A percentile compares a stretch with the other conserved stretches of the same genome.
These are phyloP conservation scores for Cololabis saira DNA, from an alignment of 2,113 vertebrate species.

Conservation along the genomic window DNA sequence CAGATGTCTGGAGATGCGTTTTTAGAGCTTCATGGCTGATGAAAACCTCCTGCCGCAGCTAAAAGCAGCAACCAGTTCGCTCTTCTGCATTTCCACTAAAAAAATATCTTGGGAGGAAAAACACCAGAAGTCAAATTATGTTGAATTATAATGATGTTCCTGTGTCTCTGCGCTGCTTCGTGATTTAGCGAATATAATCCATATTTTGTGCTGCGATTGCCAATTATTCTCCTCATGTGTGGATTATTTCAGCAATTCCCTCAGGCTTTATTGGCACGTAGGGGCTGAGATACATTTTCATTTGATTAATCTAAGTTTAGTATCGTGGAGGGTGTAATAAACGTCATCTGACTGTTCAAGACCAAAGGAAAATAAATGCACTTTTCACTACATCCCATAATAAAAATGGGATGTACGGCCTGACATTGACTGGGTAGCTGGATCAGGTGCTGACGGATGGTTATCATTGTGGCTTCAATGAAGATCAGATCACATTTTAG, in stretches of 20 bases:
- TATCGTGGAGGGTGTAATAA: constrained; percentile 37
- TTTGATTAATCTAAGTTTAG: constrained; percentile 52
- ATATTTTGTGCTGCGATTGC: constrained; percentile 25
- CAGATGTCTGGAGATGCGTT: not conserved
- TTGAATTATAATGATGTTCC: constrained; percentile 11
- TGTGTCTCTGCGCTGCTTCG: constrained; percentile 5
- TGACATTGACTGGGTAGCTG: too few relatives aligned
- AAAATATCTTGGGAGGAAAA: not conserved
- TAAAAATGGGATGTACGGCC: too few relatives aligned
- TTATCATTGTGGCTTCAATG: too few relatives aligned
- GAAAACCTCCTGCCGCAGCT: not conserved
- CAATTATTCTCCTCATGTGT: constrained; percentile 49
- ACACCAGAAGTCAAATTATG: constrained; percentile 1
- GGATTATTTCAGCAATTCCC: constrained; percentile 27
- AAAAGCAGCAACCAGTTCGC: not conserved
- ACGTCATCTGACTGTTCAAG: not conserved
- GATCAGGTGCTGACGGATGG: too few relatives aligned
- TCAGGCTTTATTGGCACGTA: constrained; percentile 32
- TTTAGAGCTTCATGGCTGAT: constrained; percentile 2
- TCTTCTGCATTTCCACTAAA: not conserved
- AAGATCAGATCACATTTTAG: too few relatives aligned
- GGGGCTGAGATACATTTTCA: constrained; percentile 32
- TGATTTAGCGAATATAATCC: constrained; percentile 41
- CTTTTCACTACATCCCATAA: too few relatives aligned
- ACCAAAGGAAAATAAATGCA: too few relatives aligned